Evolutionary conservation across 2,113 vertebrate genomes (phyloP).

Genomic region (Aplodontia rufa): DNA sequence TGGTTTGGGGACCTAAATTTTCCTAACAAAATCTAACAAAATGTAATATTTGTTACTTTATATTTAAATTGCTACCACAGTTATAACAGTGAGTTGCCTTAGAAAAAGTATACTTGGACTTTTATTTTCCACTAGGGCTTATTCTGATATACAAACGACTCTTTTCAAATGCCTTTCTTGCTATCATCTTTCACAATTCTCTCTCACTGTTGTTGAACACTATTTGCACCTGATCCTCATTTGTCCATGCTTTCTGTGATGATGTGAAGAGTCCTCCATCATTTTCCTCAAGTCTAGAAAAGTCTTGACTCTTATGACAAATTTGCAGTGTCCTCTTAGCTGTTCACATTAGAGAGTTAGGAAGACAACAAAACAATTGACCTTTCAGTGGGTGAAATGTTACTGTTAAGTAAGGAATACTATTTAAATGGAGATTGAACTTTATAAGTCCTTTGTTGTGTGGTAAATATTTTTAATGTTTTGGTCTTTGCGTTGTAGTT

Average conservation of each 20-base stretch:
- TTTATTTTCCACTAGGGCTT: neutral
- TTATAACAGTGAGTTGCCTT: neutral
- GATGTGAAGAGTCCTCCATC: neutral
- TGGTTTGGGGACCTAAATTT: neutral
- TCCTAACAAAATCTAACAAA: neutral
- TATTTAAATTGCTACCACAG: neutral
- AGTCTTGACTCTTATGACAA: neutral
- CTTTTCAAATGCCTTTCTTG: conserved; percentile 2
- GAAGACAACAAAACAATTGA: neutral
- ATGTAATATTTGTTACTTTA: neutral
- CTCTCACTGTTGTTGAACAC: neutral
- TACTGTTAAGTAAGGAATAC: neutral
- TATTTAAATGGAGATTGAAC: neutral
- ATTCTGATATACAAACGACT: neutral
- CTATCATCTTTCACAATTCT: conserved; percentile 37
- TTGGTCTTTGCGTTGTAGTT: neutral
- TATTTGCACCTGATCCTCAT: neutral
- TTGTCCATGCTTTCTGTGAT: neutral
- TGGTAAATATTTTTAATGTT: conserved; percentile 1
- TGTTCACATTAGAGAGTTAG: neutral
- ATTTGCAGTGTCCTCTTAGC: neutral
- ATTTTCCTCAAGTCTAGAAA: conserved; percentile 15
- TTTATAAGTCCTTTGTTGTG: neutral
- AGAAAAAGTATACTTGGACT: neutral
- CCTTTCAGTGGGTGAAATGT: neutral